Base-by-base conservation (phyloP, 2,888 invertebrate species). In the Pammene fasciana region DNA sequence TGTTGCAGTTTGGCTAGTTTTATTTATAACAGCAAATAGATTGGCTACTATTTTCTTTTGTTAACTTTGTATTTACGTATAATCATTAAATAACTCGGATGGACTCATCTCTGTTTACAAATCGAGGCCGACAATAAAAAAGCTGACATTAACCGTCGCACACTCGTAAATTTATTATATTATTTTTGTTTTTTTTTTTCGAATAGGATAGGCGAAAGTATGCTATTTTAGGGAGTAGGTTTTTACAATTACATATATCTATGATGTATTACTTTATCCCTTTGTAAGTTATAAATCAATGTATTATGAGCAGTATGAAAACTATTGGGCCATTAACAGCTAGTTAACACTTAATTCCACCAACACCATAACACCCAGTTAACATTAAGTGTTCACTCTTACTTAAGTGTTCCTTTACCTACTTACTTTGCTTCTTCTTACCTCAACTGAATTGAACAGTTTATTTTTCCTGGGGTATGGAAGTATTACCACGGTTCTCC, bases 51-150 rank as follows among this genome's bases (percentile, higher is more conserved):
- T 9, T 38, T 10, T 36, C 9, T 16, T 56, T 38, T 16, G 11
- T 56, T 56, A 0, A 5, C n/a, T 54, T 50, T 50, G 13, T 50
- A 18, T 61, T 61, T 45, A 56, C 1, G 18, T 48, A 38, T 61
- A 61, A 59, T 60, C 11, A 45, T 38, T 65, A 43, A 65, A 55
- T 48, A 68, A 65, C 68, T 71, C 54, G 26, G 54, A 52, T 60
- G 54, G 50, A 41, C 54, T 61, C 34, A 13, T 45, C 38, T 55
- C 45, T 38, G 52, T 54, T 38, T 54, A 46, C 16, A 55, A 67
- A 67, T 61, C 38, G 60, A 61, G 61, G 61, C 18, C 60, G 52
- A 45, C 50, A 60, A 16, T 67, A 67, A 60, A 67, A 52, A 45
- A 67, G 4, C 60, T 34, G 36, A 60, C 45, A 43, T 16, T 36